Evolutionary conservation across 1,140 invertebrate species (phyloP), one percentile per base, ranked within the genome.

Genomic region (Neodiprion fabricii): DNA sequence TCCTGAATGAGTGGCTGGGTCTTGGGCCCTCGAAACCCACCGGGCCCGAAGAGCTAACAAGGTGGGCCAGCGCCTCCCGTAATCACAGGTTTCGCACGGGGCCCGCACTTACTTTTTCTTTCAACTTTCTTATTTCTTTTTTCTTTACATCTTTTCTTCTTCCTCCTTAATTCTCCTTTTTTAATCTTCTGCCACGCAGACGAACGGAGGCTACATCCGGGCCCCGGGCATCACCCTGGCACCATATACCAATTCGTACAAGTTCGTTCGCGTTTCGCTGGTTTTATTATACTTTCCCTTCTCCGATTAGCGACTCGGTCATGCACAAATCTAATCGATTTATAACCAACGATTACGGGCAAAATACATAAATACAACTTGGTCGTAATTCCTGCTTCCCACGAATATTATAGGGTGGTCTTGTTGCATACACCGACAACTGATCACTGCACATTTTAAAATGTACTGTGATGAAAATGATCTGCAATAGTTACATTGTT

Each of bases 21-120:
- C 81, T 79, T 81, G 78, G 80, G 77, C 78, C 76, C 82, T 9
- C 53, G 3, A 14, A 61, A 61, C 11, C 82, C 79, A 78, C 80
- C 76, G 78, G 53, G 70, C 28, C 70, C 78, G n/a, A 17, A 12
- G 77, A 79, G 82, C 86, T 88, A 88, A 88, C 87, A 88, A 88
- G 87, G 85, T 86, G 82, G 86, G 85, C 83, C 87, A 61, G 53
- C 85, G 87, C 86, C 87, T 88, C 84, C 83, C 85, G 85, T 87
- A 88, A 88, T 88, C 80, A 88, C 81, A 81, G 86, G 86, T 86
- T 87, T 88, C 85, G 85, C 87, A 83, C 86, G 83, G 85, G 85
- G 81, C 85, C 86, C 82, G 84, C 85, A 88, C 85, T 87, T 88
- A 88, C 84, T 85, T 85, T 83, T 85, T 61, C n/a, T 9, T 5